phyloP scores from a whole-genome alignment of 2,113 vertebrate genomes.

The Hypanus sabinus region DNA sequence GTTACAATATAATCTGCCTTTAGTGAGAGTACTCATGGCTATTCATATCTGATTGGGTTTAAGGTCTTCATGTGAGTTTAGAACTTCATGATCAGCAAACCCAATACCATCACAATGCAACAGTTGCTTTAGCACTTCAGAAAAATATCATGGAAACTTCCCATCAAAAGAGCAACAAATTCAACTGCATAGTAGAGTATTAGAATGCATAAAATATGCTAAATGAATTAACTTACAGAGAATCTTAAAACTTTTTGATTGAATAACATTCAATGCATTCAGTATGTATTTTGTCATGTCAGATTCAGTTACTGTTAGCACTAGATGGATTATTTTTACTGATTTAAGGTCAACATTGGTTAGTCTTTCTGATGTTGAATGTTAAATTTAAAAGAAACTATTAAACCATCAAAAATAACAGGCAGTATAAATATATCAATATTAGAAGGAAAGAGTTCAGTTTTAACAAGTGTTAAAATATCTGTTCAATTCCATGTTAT shows the following conservation, averaged over 20 bases:
- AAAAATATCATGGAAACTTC: not conserved
- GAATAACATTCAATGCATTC: not conserved
- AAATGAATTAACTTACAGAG: not conserved
- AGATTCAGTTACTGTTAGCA: not conserved
- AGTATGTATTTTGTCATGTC: not conserved
- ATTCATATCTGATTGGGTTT: no score
- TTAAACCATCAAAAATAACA: slow-evolving; percentile 15
- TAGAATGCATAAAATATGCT: not conserved
- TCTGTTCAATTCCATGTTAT: not conserved
- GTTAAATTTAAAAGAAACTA: not conserved
- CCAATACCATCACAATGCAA: no score
- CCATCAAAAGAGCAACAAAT: not conserved
- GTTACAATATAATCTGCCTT: no score
- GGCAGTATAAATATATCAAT: not conserved
- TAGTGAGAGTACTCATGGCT: no score
- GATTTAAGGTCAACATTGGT: not conserved
- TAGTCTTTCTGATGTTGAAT: not conserved
- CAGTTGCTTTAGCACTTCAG: no score
- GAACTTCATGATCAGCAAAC: no score
- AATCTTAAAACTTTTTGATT: not conserved
- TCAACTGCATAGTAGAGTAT: not conserved
- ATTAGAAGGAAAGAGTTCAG: not conserved
- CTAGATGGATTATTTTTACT: not conserved
- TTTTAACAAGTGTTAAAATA: not conserved
- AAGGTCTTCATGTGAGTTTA: no score